These are phyloP conservation scores for Trinectes maculatus DNA, from an alignment of 2,113 vertebrate genomes.

Conservation along the genomic window DNA sequence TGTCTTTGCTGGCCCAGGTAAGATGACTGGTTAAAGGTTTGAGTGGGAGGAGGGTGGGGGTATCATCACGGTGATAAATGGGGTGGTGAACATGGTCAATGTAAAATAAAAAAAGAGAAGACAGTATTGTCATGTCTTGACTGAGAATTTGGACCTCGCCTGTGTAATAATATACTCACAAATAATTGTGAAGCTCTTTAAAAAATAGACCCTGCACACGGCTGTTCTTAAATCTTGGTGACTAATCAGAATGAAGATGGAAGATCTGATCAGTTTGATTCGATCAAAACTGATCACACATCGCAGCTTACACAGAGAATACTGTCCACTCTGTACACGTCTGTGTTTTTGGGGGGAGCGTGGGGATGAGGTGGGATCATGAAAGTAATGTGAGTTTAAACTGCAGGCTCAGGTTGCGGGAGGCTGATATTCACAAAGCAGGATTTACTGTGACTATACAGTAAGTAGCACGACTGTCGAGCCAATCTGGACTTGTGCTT, in stretches of 20 bases:
- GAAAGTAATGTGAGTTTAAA: not conserved
- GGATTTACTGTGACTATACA: conserved; percentile 43
- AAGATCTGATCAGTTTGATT: too few species aligned
- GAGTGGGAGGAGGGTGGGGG: not conserved
- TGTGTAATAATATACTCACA: not conserved
- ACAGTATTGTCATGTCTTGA: conserved; percentile 44
- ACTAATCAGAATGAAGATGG: too few species aligned
- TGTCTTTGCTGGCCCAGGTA: not conserved
- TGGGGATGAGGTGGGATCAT: conserved; percentile 6
- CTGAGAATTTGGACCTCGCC: too few species aligned
- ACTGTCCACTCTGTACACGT: conserved; percentile 33
- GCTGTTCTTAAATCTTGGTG: too few species aligned
- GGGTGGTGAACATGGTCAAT: not conserved
- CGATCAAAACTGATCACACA: too few species aligned
- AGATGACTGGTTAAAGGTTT: not conserved
- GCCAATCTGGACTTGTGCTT: conserved; percentile 7
- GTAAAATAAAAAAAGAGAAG: conserved; percentile 17
- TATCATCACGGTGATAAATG: not conserved
- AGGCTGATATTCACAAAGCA: conserved; percentile 73
- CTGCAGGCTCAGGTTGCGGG: conserved; percentile 16
- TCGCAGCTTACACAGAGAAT: conserved; percentile 33
- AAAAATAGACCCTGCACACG: not conserved
- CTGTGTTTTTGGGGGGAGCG: not conserved
- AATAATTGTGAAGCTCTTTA: not conserved
- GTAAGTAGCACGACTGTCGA: conserved; percentile 9